Conservation (phyloP, 30 jellyfish, hydroid and myxozoan genomes). For the Mastigias papua region DNA sequence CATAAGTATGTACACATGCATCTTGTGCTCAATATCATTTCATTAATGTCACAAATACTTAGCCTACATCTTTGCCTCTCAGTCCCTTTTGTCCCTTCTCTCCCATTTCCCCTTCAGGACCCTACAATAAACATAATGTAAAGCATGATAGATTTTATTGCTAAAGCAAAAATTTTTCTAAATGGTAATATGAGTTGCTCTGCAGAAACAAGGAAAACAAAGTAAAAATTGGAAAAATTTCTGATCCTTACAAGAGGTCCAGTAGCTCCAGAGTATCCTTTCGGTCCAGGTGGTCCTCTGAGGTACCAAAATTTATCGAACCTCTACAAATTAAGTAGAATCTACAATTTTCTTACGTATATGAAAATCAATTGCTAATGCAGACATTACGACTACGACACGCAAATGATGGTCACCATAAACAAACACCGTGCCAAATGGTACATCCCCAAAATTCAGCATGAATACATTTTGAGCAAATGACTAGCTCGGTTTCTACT, state of each 20-base stretch:
- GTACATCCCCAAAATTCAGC: too few relatives aligned
- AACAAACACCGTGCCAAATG: too few relatives aligned
- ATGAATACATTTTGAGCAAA: too few relatives aligned
- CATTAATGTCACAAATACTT: not conserved
- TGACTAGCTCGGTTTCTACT: too few relatives aligned
- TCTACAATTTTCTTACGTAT: not conserved
- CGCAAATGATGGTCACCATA: too few relatives aligned
- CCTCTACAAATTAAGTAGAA: not conserved
- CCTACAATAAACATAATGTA: conserved; percentile 2
- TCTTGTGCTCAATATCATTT: not conserved
- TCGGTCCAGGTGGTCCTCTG: conserved; percentile 54
- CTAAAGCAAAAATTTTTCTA: not conserved
- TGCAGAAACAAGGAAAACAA: not conserved
- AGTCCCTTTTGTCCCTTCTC: conserved; percentile 56
- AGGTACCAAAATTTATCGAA: conserved; percentile 54
- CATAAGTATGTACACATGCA: not conserved
- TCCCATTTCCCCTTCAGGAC: conserved; percentile 59
- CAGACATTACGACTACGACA: too few relatives aligned
- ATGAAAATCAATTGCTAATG: too few relatives aligned
- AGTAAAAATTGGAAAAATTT: too few relatives aligned
- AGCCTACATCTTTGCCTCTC: conserved; percentile 37
- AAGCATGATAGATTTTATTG: not conserved
- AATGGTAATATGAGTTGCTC: not conserved
- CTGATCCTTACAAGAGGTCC: conserved; percentile 42
- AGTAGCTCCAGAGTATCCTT: conserved; percentile 62